phyloP scores from a whole-genome alignment of 2,797 vertebrate species.

The Lithobates sylvaticus region DNA sequence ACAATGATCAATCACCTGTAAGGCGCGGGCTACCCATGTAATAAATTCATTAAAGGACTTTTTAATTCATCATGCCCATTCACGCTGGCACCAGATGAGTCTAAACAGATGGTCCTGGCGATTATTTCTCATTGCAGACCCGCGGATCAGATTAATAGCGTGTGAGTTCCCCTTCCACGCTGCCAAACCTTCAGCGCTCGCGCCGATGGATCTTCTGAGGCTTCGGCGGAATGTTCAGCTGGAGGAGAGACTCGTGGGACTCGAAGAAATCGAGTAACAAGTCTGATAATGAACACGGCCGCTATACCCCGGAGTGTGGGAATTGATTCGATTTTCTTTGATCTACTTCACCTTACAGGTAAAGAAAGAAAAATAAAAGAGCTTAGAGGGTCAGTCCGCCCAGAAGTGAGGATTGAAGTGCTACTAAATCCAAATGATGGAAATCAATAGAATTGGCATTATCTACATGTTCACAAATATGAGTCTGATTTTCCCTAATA shows the following conservation, averaged over 20 bases:
- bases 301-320: background rate
- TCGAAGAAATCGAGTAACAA: constrained; percentile 24
- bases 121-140: constrained; percentile 52
- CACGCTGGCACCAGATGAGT: constrained; percentile 50
- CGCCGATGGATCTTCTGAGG: constrained; percentile 32
- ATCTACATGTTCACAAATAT: too few species aligned
- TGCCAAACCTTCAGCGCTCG: constrained; percentile 34
- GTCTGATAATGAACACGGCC: background rate
- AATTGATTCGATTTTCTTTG: constrained; percentile 14
- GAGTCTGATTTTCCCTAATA: too few species aligned
- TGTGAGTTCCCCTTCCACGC: constrained; percentile 39
- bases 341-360: constrained; percentile 7
- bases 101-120: constrained; percentile 49
- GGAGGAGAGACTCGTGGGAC: constrained; percentile 35
- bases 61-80: constrained; percentile 42
- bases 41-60: constrained; percentile 48
- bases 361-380: background rate
- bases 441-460: too few species aligned
- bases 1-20: constrained; percentile 34
- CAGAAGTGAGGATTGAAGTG: too few species aligned
- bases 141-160: constrained; percentile 57
- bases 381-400: too few species aligned
- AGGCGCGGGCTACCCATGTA: background rate
- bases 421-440: too few species aligned
- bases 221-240: constrained; percentile 36